Percentiles rank a stretch among this genome's conserved stretches.
Evolutionary conservation across 2,113 vertebrate genomes (phyloP).

Genomic region (Misgurnus anguillicaudatus): DNA sequence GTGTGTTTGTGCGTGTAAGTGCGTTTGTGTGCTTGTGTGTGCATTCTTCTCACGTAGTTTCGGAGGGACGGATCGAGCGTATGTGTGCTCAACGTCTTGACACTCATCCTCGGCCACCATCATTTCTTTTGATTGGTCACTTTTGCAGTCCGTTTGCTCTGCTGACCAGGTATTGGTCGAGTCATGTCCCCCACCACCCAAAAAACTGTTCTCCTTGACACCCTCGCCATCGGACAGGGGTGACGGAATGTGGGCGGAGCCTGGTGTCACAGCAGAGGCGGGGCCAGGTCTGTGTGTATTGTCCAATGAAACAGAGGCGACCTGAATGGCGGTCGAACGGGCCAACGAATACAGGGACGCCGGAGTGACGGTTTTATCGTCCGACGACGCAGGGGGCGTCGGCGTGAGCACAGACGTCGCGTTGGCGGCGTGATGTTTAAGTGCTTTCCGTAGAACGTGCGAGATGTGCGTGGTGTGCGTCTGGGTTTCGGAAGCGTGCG

Average conservation of each 20-base stretch:
- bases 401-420: constrained; percentile 8
- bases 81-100: constrained; percentile 91
- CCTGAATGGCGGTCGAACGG: constrained; percentile 40
- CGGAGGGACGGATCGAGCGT: constrained; percentile 90
- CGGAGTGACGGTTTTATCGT: not conserved
- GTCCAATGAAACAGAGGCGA: constrained; percentile 58
- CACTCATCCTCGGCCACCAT: constrained; percentile 85
- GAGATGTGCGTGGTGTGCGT: constrained; percentile 4
- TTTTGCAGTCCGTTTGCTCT: constrained; percentile 52
- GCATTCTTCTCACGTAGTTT: constrained; percentile 83
- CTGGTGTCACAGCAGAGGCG: constrained; percentile 63
- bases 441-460: constrained; percentile 22
- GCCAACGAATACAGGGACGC: constrained; percentile 23
- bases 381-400: not conserved
- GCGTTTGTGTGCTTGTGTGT: constrained; percentile 67
- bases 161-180: not conserved
- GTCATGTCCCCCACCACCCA: constrained; percentile 69
- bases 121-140: constrained; percentile 76
- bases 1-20: constrained; percentile 85
- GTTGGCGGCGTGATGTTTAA: not conserved
- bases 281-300: constrained; percentile 59
- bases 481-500: constrained; percentile 54
- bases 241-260: constrained; percentile 54
- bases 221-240: constrained; percentile 77
- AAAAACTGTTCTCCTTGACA: constrained; percentile 90